Evolutionary conservation across 1,140 invertebrate genomes (phyloP).

Genomic region (Nomia melanderi): DNA sequence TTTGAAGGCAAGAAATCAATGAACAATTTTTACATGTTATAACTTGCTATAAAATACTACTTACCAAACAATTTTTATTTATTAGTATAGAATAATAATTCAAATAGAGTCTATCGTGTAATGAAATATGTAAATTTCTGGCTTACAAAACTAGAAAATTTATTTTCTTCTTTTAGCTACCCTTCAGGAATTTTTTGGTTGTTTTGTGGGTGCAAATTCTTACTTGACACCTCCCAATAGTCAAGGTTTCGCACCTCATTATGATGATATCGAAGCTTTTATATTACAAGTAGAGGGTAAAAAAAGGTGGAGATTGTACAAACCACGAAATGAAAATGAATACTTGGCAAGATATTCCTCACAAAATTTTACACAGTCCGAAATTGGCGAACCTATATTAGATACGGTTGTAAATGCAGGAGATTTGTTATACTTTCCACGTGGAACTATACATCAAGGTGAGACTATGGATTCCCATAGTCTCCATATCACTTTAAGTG

Average conservation of each 20-base stretch:
- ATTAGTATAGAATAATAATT: no score
- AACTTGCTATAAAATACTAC: no score
- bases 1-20: no score
- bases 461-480: slow-evolving; percentile 90
- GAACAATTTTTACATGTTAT: no score
- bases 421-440: slow-evolving; percentile 95
- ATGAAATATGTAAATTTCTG: no score
- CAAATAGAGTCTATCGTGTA: no score
- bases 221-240: slow-evolving; percentile 97
- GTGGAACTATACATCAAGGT: slow-evolving; percentile 97
- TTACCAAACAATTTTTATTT: no score
- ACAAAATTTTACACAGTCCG: slow-evolving; percentile 88
- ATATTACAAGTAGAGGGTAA: slow-evolving; percentile 97
- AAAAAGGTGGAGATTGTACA: slow-evolving; percentile 96
- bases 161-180: slow-evolving; percentile 78
- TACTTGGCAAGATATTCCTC: slow-evolving; percentile 91
- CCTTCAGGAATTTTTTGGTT: slow-evolving; percentile 96
- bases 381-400: slow-evolving; percentile 90
- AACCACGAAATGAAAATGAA: slow-evolving; percentile 84
- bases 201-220: slow-evolving; percentile 95
- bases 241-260: slow-evolving; percentile 99
- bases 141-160: slow-evolving; percentile 5
- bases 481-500: slow-evolving; percentile 95
- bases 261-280: slow-evolving; percentile 99
- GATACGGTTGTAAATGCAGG: slow-evolving; percentile 92